Conservation (phyloP, 2,888 invertebrate species). For the Lypha dubia region DNA sequence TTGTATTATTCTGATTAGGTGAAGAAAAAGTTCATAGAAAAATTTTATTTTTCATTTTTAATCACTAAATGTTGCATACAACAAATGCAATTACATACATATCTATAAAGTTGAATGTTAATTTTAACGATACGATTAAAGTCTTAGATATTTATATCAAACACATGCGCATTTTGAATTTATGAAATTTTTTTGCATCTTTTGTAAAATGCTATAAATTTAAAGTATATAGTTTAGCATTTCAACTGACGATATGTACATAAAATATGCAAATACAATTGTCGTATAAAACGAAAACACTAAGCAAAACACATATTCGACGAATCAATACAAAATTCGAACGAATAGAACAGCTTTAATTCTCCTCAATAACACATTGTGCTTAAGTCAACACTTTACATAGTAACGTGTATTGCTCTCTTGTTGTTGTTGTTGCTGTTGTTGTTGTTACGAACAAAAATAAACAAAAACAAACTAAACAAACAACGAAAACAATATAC, state of each 20-base stretch:
- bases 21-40: too few species aligned
- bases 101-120: too few species aligned
- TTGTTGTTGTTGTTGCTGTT: constrained; percentile 3
- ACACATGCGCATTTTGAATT: too few species aligned
- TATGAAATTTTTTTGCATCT: too few species aligned
- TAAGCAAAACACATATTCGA: neutral
- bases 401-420: neutral
- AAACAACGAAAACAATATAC: constrained; percentile 4
- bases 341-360: constrained; percentile 34
- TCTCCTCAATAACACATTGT: constrained; percentile 50
- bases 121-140: too few species aligned
- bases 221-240: neutral
- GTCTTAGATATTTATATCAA: too few species aligned
- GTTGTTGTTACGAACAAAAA: neutral
- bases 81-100: too few species aligned
- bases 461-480: too few species aligned
- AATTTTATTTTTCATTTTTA: too few species aligned
- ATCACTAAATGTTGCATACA: too few species aligned
- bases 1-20: too few species aligned
- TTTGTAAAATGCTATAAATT: too few species aligned
- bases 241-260: neutral
- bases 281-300: neutral
- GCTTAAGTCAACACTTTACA: constrained; percentile 51
- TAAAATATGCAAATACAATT: neutral
- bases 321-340: constrained; percentile 23